Conservation (phyloP, 2,797 vertebrate genomes). For the Glyptemys insculpta region DNA sequence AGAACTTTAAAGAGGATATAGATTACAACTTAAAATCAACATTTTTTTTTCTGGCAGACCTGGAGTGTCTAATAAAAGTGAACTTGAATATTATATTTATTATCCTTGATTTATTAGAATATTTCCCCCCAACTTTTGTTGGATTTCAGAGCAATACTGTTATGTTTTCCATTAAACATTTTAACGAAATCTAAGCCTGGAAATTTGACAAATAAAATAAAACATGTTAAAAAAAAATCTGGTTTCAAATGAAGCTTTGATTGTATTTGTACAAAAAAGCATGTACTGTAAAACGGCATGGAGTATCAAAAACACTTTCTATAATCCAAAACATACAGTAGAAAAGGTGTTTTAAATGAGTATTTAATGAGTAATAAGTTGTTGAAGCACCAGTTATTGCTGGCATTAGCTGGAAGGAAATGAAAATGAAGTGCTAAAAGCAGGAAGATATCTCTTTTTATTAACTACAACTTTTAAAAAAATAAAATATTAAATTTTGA, state of each 20-base stretch:
- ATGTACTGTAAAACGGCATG: slow-evolving; percentile 58
- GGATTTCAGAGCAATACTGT: slow-evolving; percentile 66
- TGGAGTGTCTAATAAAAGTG: slow-evolving; percentile 46
- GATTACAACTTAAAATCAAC: slow-evolving; percentile 41
- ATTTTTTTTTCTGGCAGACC: slow-evolving; percentile 29
- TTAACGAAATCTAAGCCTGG: slow-evolving; percentile 67
- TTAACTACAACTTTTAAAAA: slow-evolving; percentile 59
- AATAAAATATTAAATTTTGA: slow-evolving; percentile 47
- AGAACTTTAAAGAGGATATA: slow-evolving; percentile 46
- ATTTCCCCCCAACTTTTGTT: slow-evolving; percentile 48
- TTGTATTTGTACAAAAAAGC: slow-evolving; percentile 39
- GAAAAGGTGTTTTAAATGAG: slow-evolving; percentile 81
- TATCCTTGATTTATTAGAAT: slow-evolving; percentile 63
- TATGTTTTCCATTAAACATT: slow-evolving; percentile 71
- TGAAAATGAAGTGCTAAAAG: slow-evolving; percentile 76
- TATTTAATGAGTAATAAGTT: slow-evolving; percentile 82
- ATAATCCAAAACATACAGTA: slow-evolving; percentile 79
- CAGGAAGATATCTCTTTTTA: slow-evolving; percentile 72
- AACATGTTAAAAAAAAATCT: slow-evolving; percentile 27
- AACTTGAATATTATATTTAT: slow-evolving; percentile 53
- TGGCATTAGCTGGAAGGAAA: slow-evolving; percentile 79
- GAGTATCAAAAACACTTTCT: slow-evolving; percentile 63
- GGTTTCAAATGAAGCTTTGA: slow-evolving; percentile 52
- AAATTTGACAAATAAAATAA: slow-evolving; percentile 78
- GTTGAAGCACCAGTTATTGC: slow-evolving; percentile 79